These are phyloP conservation scores for Isaurus tuberculatus DNA, from an alignment of 92 coral and sea anemone genomes.

Conservation along the genomic window DNA sequence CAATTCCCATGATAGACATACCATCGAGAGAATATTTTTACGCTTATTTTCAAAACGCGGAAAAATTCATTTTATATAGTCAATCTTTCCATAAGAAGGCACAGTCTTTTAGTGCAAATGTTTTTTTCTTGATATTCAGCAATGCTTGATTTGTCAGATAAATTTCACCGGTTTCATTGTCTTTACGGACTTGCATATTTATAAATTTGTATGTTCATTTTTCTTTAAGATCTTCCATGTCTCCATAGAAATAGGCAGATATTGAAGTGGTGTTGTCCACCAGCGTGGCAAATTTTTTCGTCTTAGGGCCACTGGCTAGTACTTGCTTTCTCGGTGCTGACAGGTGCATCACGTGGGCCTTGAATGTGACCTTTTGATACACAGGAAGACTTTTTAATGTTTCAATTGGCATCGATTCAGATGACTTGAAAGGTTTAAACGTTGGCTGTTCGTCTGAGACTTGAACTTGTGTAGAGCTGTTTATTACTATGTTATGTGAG, in stretches of 20 bases:
- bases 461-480: constrained; percentile 4
- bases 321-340: constrained; percentile 20
- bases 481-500: constrained; percentile 22
- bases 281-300: constrained; percentile 6
- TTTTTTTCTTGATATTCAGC: neutral
- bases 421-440: neutral
- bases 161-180: constrained; percentile 8
- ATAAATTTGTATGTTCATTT: neutral
- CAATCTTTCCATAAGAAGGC: too few relatives aligned
- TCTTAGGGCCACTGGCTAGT: neutral
- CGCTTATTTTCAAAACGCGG: too few relatives aligned
- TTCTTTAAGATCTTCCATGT: neutral
- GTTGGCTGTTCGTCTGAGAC: constrained; percentile 17
- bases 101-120: too few relatives aligned
- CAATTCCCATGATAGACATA: too few relatives aligned
- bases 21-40: too few relatives aligned
- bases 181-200: constrained; percentile 9
- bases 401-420: neutral
- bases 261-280: constrained; percentile 13
- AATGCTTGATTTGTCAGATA: constrained; percentile 9
- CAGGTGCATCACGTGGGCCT: constrained; percentile 1
- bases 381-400: neutral
- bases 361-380: constrained; percentile 7
- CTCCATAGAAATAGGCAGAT: constrained; percentile 20
- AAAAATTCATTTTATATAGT: too few relatives aligned